Evolutionary conservation across 1,140 invertebrate species (phyloP).

Genomic region (Calliphora vicina): DNA sequence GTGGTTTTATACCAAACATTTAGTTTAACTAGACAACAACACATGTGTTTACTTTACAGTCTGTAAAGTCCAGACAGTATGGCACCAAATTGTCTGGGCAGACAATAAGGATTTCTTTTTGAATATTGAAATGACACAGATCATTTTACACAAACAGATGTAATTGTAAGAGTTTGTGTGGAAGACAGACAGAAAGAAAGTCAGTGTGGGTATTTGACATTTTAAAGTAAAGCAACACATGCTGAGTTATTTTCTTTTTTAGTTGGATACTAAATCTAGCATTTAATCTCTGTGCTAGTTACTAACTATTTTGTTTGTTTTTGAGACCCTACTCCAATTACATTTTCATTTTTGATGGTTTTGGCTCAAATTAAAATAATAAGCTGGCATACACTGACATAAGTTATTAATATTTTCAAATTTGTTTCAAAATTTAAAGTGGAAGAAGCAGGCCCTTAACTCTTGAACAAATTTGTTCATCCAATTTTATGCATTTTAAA

Average conservation of each 20-base stretch:
- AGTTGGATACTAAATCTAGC: not conserved
- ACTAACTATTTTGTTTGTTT: not conserved
- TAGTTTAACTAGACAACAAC: not conserved
- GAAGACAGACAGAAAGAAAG: not conserved
- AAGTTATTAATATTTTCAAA: not conserved
- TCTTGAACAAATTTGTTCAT: not conserved
- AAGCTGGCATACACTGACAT: not conserved
- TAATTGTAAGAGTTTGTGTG: not conserved
- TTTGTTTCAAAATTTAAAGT: not conserved
- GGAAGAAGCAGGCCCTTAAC: not conserved
- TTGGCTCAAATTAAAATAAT: not conserved
- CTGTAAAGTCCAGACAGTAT: not conserved
- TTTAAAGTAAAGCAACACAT: not conserved
- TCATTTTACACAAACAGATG: not conserved
- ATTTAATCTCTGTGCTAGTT: not conserved
- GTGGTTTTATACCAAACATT: not conserved
- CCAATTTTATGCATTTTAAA: conserved; percentile 33
- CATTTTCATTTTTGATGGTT: not conserved
- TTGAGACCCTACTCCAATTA: conserved; percentile 3
- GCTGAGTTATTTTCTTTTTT: not conserved
- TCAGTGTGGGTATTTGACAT: not conserved
- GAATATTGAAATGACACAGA: not conserved
- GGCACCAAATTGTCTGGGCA: not conserved
- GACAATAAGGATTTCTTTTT: not conserved
- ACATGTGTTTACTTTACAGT: not conserved